phyloP scores from a whole-genome alignment of 2,113 vertebrate species.

The Pygoscelis adeliae region DNA sequence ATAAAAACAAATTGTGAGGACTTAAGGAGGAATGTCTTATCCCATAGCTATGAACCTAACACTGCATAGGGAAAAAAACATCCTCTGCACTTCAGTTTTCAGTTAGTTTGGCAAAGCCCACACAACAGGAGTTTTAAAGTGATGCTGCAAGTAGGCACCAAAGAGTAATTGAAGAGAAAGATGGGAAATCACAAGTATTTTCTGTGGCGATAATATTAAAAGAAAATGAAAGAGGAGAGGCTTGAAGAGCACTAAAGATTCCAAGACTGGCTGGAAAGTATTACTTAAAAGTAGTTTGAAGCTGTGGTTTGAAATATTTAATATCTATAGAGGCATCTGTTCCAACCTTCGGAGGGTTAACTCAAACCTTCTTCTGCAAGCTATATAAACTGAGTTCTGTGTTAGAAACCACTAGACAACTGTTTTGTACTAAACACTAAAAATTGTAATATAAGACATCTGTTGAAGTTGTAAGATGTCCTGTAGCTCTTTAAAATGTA shows the following conservation, averaged over 20 bases:
- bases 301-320: not conserved
- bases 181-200: not conserved
- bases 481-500: not conserved
- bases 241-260: not conserved
- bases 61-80: fast-evolving
- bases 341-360: not conserved
- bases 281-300: not conserved
- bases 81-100: not conserved
- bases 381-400: not conserved
- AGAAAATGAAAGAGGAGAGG: not conserved
- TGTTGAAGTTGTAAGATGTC: not conserved
- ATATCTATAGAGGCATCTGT: not conserved
- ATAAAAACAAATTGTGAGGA: not conserved
- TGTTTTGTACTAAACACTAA: not conserved
- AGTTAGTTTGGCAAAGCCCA: not conserved
- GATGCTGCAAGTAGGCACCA: not conserved
- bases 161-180: not conserved
- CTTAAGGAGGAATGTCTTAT: not conserved
- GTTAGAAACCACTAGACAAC: not conserved
- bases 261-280: not conserved
- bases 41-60: not conserved
- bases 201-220: not conserved
- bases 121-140: not conserved
- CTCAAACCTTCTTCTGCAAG: not conserved
- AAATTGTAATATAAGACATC: not conserved